These are phyloP conservation scores for Eupithecia vulgata DNA, from an alignment of 2,888 invertebrate species.

Conservation along the genomic window DNA sequence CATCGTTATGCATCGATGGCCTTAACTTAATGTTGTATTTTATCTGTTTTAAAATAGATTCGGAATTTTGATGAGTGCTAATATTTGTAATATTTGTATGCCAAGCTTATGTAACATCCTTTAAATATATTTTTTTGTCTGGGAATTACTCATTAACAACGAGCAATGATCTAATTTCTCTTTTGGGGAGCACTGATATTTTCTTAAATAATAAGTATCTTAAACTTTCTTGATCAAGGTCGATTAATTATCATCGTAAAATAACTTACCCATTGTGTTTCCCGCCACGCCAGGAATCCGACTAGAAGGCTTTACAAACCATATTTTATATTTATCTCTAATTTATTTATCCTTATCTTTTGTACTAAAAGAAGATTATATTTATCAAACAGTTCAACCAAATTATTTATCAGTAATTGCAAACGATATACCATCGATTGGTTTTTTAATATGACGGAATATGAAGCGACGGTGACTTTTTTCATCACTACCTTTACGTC, in stretches of 20 bases:
- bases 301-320: conserved; percentile 57
- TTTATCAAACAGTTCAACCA: conserved; percentile 53
- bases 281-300: conserved; percentile 54
- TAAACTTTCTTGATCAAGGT: not conserved
- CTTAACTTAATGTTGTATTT: not conserved
- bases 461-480: not conserved
- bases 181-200: not conserved
- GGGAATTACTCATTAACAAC: not conserved
- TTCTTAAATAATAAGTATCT: not conserved
- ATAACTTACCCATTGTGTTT: conserved; percentile 68
- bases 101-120: not conserved
- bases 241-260: conserved; percentile 1
- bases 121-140: not conserved
- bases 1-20: not conserved
- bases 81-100: not conserved
- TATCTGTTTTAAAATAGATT: not conserved
- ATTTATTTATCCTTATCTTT: conserved; percentile 54
- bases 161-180: not conserved
- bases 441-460: conserved; percentile 12
- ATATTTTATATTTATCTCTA: conserved; percentile 65
- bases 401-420: conserved; percentile 46
- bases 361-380: conserved; percentile 40
- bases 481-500: not conserved
- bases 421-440: conserved; percentile 16
- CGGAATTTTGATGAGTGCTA: not conserved